phyloP scores from a whole-genome alignment of 2,797 vertebrate species.

The Chelonia mydas region DNA sequence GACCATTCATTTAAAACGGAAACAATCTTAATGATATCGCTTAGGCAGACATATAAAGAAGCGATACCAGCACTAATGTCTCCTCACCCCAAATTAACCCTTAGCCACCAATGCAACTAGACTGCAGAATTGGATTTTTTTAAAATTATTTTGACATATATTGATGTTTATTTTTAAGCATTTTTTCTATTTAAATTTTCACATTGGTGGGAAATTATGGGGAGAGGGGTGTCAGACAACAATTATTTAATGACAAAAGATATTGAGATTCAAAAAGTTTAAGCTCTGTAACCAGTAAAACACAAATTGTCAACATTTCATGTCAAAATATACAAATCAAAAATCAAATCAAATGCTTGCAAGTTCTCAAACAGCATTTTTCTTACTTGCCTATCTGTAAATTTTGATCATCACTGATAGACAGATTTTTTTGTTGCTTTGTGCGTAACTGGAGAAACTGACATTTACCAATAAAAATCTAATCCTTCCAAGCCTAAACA shows the following conservation, averaged over 20 bases:
- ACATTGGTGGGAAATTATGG: background rate
- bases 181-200: background rate
- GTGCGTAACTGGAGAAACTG: background rate
- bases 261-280: background rate
- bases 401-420: background rate
- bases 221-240: background rate
- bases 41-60: background rate
- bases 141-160: background rate
- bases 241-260: background rate
- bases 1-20: background rate
- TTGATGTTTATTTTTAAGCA: background rate
- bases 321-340: background rate
- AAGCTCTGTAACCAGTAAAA: background rate
- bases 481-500: background rate
- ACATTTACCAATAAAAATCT: background rate
- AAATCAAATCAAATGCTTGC: background rate
- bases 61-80: fast-evolving
- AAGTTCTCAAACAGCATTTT: background rate
- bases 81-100: background rate
- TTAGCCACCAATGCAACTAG: background rate
- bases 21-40: background rate
- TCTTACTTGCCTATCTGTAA: background rate
- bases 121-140: background rate
- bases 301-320: background rate
- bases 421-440: background rate